phyloP scores from a whole-genome alignment of 1,140 invertebrate genomes.

The Dryas iulia region DNA sequence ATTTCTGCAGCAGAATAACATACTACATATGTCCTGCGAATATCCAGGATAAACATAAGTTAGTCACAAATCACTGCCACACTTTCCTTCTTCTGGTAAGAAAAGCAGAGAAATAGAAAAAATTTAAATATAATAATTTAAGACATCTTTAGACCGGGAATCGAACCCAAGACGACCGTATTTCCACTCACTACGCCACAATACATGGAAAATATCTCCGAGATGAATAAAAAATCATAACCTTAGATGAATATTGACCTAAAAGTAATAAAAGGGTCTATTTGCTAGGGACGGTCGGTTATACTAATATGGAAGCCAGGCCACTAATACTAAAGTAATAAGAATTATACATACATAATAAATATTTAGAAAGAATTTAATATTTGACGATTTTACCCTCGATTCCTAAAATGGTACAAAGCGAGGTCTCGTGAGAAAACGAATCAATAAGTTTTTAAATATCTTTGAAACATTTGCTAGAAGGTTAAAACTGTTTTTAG shows the following conservation, averaged over 20 bases:
- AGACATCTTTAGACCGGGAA: too few species aligned
- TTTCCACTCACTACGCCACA: too few species aligned
- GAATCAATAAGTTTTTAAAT: not conserved
- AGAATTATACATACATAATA: not conserved
- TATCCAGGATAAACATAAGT: too few species aligned
- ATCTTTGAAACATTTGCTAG: too few species aligned
- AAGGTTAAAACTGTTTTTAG: too few species aligned
- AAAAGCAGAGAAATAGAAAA: too few species aligned
- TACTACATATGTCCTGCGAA: too few species aligned
- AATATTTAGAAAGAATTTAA: not conserved
- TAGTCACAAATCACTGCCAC: too few species aligned
- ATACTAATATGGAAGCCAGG: not conserved
- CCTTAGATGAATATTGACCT: not conserved
- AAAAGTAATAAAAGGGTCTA: not conserved
- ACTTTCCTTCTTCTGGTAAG: too few species aligned
- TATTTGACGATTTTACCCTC: not conserved
- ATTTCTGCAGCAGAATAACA: too few species aligned
- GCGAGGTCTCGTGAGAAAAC: not conserved
- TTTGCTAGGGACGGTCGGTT: not conserved
- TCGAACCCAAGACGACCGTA: not conserved
- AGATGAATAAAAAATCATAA: not conserved
- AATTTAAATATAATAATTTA: too few species aligned
- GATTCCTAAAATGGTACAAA: not conserved
- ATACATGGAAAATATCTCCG: not conserved
- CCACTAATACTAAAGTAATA: not conserved